Conservation (phyloP, 2,797 vertebrate genomes). For the Microctenopoma lineatum region DNA sequence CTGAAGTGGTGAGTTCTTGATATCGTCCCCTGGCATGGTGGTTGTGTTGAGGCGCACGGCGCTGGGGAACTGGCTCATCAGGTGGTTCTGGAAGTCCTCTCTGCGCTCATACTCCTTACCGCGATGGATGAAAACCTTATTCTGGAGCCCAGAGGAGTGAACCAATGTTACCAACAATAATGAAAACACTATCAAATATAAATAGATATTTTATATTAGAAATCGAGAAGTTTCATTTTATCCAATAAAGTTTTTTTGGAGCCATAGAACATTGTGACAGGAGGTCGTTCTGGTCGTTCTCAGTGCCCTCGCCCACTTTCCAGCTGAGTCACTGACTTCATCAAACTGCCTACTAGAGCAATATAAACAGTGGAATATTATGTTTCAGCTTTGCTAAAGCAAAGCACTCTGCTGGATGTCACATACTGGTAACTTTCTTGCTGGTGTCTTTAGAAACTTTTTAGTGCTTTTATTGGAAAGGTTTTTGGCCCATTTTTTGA, state of each 20-base stretch:
- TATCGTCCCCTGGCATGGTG: slow-evolving; percentile 89
- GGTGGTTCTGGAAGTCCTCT: slow-evolving; percentile 95
- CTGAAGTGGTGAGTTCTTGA: slow-evolving; percentile 88
- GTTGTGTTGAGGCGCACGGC: slow-evolving; percentile 94
- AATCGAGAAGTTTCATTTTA: background rate
- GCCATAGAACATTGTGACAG: background rate
- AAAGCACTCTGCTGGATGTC: slow-evolving; percentile 4
- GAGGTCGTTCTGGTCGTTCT: background rate
- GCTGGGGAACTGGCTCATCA: slow-evolving; percentile 95
- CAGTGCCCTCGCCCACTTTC: background rate
- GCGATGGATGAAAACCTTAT: slow-evolving; percentile 98
- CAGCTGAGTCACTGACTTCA: background rate
- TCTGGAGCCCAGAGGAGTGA: slow-evolving; percentile 77
- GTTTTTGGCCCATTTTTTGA: background rate
- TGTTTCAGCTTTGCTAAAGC: slow-evolving; percentile 23
- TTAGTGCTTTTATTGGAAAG: slow-evolving; percentile 8
- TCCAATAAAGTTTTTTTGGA: background rate
- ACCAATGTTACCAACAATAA: background rate
- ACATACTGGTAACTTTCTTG: slow-evolving; percentile 8
- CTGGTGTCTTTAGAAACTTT: slow-evolving; percentile 20
- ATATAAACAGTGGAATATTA: slow-evolving; percentile 14
- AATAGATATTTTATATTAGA: too few relatives aligned
- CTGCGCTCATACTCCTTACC: slow-evolving; percentile 97
- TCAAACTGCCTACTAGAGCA: slow-evolving; percentile 8
- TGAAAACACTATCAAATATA: background rate